Percentiles rank a stretch among this genome's conserved stretches.
These are phyloP conservation scores for Hylomyscus alleni DNA, from an alignment of 2,797 vertebrate genomes.

Conservation along the genomic window DNA sequence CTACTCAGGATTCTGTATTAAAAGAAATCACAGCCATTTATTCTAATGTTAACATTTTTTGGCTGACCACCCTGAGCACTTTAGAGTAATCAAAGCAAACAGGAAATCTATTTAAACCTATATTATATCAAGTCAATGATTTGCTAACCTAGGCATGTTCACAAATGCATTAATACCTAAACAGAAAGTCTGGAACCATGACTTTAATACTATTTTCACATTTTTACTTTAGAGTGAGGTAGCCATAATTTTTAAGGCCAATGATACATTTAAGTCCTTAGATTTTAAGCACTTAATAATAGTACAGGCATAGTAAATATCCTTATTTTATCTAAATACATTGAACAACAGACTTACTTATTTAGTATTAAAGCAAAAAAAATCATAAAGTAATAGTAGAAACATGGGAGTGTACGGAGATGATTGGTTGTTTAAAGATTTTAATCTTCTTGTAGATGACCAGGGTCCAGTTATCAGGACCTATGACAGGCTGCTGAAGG, in stretches of 20 bases:
- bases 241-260: conserved; percentile 10
- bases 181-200: background rate
- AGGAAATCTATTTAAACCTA: background rate
- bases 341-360: background rate
- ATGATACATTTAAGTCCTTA: background rate
- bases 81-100: background rate
- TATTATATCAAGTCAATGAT: background rate
- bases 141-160: background rate
- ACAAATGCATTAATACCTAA: background rate
- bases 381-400: background rate
- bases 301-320: background rate
- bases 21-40: background rate
- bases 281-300: background rate
- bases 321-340: conserved; percentile 26
- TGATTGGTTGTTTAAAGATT: background rate
- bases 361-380: conserved; percentile 38
- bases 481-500: background rate
- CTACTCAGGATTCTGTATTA: background rate
- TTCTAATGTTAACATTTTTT: conserved; percentile 17
- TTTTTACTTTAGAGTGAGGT: background rate
- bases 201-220: background rate
- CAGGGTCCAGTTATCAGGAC: background rate
- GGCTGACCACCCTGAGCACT: background rate
- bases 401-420: background rate
- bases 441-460: background rate